Percentiles rank a stretch among this genome's conserved stretches.
Evolutionary conservation across 2,797 vertebrate species (phyloP).

Genomic region (Dallia pectoralis): DNA sequence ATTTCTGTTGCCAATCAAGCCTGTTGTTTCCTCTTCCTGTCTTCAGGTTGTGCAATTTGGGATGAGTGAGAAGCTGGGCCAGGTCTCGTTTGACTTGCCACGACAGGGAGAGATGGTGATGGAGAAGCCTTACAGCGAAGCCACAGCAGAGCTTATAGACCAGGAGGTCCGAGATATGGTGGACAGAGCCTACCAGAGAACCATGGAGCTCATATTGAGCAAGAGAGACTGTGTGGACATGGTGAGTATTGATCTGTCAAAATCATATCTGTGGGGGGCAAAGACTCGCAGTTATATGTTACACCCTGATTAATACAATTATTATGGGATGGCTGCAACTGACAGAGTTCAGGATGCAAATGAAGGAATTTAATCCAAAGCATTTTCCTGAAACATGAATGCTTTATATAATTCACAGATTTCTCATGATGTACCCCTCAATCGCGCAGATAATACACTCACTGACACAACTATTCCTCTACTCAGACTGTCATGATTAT

Average conservation of each 20-base stretch:
- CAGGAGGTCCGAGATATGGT: conserved; percentile 72
- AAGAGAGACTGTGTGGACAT: conserved; percentile 74
- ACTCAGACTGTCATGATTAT: not conserved
- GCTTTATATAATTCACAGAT: too few species aligned
- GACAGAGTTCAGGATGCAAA: too few species aligned
- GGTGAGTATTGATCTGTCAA: conserved; percentile 49
- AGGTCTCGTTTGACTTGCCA: conserved; percentile 77
- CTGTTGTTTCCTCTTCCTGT: not conserved
- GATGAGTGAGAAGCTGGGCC: conserved; percentile 80
- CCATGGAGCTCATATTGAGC: conserved; percentile 60
- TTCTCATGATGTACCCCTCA: too few species aligned
- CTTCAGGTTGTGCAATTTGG: conserved; percentile 80
- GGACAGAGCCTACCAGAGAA: conserved; percentile 59
- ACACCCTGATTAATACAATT: too few species aligned
- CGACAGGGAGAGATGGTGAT: conserved; percentile 66
- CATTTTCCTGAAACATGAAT: too few species aligned
- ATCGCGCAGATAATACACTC: not conserved
- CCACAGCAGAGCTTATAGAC: conserved; percentile 76
- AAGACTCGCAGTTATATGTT: too few species aligned
- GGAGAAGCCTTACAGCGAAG: conserved; percentile 80
- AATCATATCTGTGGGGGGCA: not conserved
- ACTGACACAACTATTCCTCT: not conserved
- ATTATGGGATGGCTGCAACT: too few species aligned
- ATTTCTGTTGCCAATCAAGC: not conserved
- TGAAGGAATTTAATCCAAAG: too few species aligned